phyloP scores from a whole-genome alignment of 2,113 vertebrate species.

The Serinus canaria region DNA sequence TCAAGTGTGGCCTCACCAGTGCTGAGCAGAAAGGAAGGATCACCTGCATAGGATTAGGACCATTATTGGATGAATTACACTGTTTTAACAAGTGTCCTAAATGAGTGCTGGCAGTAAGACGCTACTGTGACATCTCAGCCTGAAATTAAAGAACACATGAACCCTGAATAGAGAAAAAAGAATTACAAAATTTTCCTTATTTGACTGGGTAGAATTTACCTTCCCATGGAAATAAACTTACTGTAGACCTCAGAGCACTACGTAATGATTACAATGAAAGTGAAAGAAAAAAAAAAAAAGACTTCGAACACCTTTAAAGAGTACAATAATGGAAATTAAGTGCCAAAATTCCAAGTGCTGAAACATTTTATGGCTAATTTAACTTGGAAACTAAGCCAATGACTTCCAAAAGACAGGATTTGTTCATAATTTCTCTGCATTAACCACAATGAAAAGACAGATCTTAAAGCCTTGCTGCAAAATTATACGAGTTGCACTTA shows the following conservation, averaged over 20 bases:
- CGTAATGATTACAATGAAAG: background rate
- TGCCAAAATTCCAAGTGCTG: background rate
- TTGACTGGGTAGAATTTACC: background rate
- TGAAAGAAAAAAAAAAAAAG: background rate
- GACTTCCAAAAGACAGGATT: background rate
- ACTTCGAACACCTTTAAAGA: background rate
- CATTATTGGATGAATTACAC: background rate
- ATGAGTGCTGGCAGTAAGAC: background rate
- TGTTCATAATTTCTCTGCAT: background rate
- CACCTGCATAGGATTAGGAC: background rate
- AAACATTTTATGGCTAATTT: background rate
- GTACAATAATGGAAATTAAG: background rate
- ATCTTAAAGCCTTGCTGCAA: background rate
- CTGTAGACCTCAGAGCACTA: background rate
- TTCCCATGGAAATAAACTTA: background rate
- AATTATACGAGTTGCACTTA: background rate
- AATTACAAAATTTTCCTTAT: background rate
- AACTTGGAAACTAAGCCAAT: background rate
- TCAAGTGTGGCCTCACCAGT: background rate
- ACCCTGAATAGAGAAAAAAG: background rate
- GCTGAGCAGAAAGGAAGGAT: background rate
- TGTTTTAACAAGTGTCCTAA: background rate
- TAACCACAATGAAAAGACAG: background rate
- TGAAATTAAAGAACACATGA: background rate
- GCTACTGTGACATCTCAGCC: background rate